Base-by-base conservation (phyloP, 2,888 invertebrate species). In the Drosophila neotestacea region DNA sequence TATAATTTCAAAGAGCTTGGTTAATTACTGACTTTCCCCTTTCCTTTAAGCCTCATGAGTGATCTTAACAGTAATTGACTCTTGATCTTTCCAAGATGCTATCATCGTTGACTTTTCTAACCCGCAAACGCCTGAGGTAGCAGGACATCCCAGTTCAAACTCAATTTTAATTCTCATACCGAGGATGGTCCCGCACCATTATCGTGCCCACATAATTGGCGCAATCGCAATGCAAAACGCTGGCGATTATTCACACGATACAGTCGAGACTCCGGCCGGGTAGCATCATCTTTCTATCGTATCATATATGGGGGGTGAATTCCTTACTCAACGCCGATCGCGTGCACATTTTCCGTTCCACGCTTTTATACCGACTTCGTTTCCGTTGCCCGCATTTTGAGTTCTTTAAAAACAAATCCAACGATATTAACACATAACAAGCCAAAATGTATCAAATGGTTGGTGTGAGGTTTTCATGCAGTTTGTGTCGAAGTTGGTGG, bases 381-480 rank as follows among this genome's bases (percentile, higher is more conserved):
- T 63, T 51, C 56, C 56, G 54, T 78, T 80, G 83, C 88, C 88
- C 90, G 88, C 88, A 88, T 88, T 73, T 77, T 6, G 32, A 60
- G 65, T 81, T 89, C 85, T 90, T 87, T 70, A 64, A 81, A 70
- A 68, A 63, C 79, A 74, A 67, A 77, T 66, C 70, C 78, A 39
- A 47, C 63, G 69, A 34, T 41, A 46, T 74, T 70, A 80, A 81
- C 73, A 73, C 85, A 85, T 77, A 81, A 70, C 58, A 82, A 73
- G 82, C 47, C 73, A 67, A 67, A 90, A 89, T 90, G 90, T 89
- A 89, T 89, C 90, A 75, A 88, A 89, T 88, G 77, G 82, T 88
- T 63, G 52, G 51, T 68, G 54, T 55, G 70, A 73, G 76, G 79
- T 81, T 89, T 89, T 77, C 41, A 42, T 63, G 42, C 51, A 50